Percentiles rank a stretch among this genome's conserved stretches.
Conservation (phyloP, 53 echinoderm and acorn worm genomes). For the Hippasteria phrygiana region DNA sequence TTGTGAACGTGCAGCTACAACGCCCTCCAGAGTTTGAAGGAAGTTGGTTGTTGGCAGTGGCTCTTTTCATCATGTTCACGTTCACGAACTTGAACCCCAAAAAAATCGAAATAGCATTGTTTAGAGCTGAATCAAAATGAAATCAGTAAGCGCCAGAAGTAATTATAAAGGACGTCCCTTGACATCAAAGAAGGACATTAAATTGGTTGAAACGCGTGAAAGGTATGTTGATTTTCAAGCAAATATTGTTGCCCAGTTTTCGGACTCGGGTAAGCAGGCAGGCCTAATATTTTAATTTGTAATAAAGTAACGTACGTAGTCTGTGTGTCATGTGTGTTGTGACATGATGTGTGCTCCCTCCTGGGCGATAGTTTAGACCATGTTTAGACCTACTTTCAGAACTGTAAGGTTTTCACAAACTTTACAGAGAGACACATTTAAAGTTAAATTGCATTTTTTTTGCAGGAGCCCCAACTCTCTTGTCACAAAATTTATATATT, state of each 20-base stretch:
- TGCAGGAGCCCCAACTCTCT: too few relatives aligned
- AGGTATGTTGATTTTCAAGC: slow-evolving; percentile 1
- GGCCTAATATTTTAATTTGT: neutral
- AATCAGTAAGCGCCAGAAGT: slow-evolving; percentile 13
- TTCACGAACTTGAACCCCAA: neutral
- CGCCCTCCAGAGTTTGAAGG: neutral
- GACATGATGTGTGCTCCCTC: too few relatives aligned
- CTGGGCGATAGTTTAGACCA: too few relatives aligned
- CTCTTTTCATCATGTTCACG: neutral
- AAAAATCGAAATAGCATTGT: neutral
- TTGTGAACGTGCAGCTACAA: neutral
- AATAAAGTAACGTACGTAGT: too few relatives aligned
- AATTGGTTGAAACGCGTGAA: slow-evolving; percentile 17
- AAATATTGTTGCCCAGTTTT: neutral
- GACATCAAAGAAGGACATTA: slow-evolving; percentile 17
- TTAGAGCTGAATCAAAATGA: slow-evolving; percentile 22
- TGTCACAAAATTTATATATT: too few relatives aligned
- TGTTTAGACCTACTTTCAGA: too few relatives aligned
- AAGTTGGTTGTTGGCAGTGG: neutral
- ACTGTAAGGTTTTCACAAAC: too few relatives aligned
- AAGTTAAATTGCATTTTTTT: too few relatives aligned
- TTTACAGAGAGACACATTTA: too few relatives aligned
- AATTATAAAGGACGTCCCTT: slow-evolving; percentile 12
- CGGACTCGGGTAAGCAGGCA: neutral
- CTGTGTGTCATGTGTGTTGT: too few relatives aligned